Evolutionary conservation across 2,113 vertebrate genomes (phyloP), one percentile per base, ranked within the genome.

Genomic region (Otolemur garnettii): DNA sequence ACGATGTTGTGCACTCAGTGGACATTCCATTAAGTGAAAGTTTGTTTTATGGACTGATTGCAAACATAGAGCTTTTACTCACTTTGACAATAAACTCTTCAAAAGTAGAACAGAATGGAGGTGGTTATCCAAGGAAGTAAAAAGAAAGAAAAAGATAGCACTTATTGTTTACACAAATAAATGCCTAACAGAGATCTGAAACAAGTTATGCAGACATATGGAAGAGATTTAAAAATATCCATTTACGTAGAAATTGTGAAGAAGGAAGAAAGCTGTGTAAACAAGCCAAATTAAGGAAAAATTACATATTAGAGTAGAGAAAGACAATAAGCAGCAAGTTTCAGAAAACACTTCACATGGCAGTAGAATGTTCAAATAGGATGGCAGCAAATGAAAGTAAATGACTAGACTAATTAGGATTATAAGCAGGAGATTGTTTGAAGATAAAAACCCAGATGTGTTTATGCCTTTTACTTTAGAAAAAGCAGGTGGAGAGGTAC

Each of bases 401-500:
- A 95, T 96, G 78, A 69, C 50, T 96, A 75, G 42, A 84, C 88
- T 98, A 95, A 94, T 98, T 98, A 94, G 92, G 87, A 90, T 93
- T 95, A 95, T 77, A 95, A 89, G 64, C 89, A 94, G 92, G 50
- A 74, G 86, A 91, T 85, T 96, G 60, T 74, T 97, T 94, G 92
- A 82, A 95, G 97, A 87, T 95, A 97, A 96, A 96, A 96, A 93
- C 72, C 55, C 97, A 96, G 88, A 97, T 96, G 97, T 96, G 97
- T 87, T 71, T 98, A 95, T 98, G 93, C 95, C 4, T 93, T 59
- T 97, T 90, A 71, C 96, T 97, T 97, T 87, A 87, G 93, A 92
- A 92, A 60, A 98, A 97, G 90, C 98, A 98, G 97, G 98, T 98
- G 96, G 98, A 97, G 88, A 91, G 85, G 75, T 96, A 91, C 96